Percentiles rank a stretch among this genome's conserved stretches.
phyloP scores from a whole-genome alignment of 2,888 invertebrate species.

The Eupithecia centaureata region DNA sequence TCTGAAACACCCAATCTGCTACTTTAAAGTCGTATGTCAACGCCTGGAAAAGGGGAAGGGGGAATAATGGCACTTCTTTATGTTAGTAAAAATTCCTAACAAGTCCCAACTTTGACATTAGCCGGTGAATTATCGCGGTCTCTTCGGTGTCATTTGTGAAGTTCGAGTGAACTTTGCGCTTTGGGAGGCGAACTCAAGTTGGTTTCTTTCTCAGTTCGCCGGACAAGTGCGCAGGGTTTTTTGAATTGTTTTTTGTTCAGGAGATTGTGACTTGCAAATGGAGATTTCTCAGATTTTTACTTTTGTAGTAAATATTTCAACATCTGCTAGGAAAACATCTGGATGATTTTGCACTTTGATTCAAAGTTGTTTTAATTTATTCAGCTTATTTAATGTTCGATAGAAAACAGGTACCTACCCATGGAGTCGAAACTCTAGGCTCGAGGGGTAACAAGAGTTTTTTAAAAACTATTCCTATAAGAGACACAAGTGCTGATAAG shows the following conservation, averaged over 20 bases:
- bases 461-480: no score
- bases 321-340: background rate
- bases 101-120: conserved; percentile 80
- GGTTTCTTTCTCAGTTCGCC: conserved; percentile 59
- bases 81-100: conserved; percentile 73
- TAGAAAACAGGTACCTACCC: no score
- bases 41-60: conserved; percentile 54
- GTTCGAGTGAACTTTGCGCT: conserved; percentile 66
- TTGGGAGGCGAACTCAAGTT: conserved; percentile 51
- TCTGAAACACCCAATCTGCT: background rate
- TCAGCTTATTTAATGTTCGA: no score
- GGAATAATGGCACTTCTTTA: conserved; percentile 68
- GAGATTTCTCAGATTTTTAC: background rate
- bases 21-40: background rate
- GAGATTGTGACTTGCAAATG: conserved; percentile 8
- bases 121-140: conserved; percentile 80
- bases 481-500: no score
- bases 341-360: background rate
- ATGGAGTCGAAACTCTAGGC: no score
- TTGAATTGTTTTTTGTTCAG: conserved; percentile 15
- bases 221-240: conserved; percentile 53
- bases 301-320: background rate
- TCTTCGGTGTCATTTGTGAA: conserved; percentile 80
- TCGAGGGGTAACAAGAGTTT: no score
- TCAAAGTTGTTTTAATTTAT: no score